Evolutionary conservation across 2,888 invertebrate genomes (phyloP).

Genomic region (Ectropis crepuscularia): DNA sequence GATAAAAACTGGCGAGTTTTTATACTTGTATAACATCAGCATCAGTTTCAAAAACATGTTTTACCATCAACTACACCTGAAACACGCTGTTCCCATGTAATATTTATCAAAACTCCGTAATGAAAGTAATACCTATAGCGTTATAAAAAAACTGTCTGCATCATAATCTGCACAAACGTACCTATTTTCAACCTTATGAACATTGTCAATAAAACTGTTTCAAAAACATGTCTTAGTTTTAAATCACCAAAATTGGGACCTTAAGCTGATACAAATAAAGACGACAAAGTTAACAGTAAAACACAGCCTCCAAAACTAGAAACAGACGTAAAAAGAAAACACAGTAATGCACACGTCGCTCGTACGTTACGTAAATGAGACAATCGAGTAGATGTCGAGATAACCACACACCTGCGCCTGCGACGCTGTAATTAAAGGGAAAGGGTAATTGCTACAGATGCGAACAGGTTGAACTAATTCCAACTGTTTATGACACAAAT

Average conservation of each 20-base stretch:
- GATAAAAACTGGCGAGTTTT: no score
- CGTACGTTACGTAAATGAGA: constrained; percentile 28
- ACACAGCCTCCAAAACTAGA: constrained; percentile 7
- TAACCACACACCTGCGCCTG: constrained; percentile 27
- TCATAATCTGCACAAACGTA: no score
- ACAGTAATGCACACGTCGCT: constrained; percentile 17
- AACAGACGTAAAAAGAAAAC: constrained; percentile 19
- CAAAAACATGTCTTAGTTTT: no score
- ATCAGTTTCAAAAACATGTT: no score
- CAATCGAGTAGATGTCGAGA: constrained; percentile 26
- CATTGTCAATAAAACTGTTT: no score
- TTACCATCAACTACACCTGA: no score
- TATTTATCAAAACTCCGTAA: no score
- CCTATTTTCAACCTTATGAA: no score
- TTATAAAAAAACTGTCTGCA: no score
- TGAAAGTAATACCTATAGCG: no score
- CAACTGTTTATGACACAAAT: constrained; percentile 2
- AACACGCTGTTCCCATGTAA: no score
- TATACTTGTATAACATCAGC: no score
- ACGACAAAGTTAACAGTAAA: constrained; percentile 19
- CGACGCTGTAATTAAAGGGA: constrained; percentile 18
- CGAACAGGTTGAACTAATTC: constrained; percentile 8
- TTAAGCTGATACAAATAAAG: constrained; percentile 7
- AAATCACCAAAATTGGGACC: background rate
- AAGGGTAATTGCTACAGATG: constrained; percentile 13